phyloP scores from a whole-genome alignment of 2,888 invertebrate species.

The Pristionchus maxplancki region DNA sequence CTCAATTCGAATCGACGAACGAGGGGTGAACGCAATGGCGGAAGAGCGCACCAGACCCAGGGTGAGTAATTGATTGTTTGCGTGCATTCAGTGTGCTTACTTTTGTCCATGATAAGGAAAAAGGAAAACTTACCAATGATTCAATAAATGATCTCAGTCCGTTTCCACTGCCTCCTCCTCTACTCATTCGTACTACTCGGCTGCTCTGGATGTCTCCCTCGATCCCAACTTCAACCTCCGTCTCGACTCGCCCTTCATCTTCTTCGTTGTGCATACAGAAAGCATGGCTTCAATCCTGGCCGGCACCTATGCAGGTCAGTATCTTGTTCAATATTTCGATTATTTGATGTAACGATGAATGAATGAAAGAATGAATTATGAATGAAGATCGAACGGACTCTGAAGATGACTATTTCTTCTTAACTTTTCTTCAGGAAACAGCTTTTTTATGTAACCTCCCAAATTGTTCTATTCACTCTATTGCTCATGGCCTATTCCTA shows the following conservation, averaged over 20 bases:
- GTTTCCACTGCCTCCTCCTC: not conserved
- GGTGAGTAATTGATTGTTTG: not conserved
- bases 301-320: constrained; percentile 32
- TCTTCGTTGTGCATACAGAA: constrained; percentile 2
- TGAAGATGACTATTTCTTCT: no score
- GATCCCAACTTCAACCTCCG: constrained; percentile 39
- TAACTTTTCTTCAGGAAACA: no score
- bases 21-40: not conserved
- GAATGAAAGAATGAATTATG: no score
- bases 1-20: constrained; percentile 1
- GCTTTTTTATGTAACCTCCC: no score
- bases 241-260: constrained; percentile 25
- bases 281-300: not conserved
- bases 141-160: not conserved
- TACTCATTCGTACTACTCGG: constrained; percentile 8
- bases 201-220: not conserved
- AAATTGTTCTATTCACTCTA: no score
- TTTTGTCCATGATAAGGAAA: not conserved
- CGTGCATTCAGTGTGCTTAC: not conserved
- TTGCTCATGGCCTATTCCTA: no score
- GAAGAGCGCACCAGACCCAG: not conserved
- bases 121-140: no score
- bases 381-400: no score
- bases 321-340: no score
- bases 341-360: no score